Base-by-base conservation (phyloP, 2,888 invertebrate genomes). In the Hymenopus coronatus region DNA sequence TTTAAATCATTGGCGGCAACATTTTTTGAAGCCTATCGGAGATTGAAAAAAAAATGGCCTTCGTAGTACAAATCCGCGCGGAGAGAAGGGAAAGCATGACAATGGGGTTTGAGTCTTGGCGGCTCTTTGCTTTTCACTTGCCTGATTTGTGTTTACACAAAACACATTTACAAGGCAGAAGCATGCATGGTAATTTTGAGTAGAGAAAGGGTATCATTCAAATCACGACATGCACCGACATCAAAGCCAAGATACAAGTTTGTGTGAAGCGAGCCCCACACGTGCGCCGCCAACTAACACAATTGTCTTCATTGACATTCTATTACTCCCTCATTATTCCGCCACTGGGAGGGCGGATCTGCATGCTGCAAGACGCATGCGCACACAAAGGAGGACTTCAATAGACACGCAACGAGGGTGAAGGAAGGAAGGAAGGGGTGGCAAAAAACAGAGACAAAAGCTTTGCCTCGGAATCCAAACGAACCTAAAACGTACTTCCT, bases 261-360 rank as follows among this genome's bases (percentile, higher is more conserved):
- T 70, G 15, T 54, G 15, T 54, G 54, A 6, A 7, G 46, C 46
- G 46, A 70, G 54, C 14, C 54, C 54, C 1, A 70, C 87, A 82
- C 87, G 87, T 87, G 87, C 87, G 33, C 14, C 12, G 33, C 14
- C 28, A 30, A 25, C 88, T 89, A 89, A 89, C 86, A 54, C 86
- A 88, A 89, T 89, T 89, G 89, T 89, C 81, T 88, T 88, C 89
- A 88, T 88, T 89, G 88, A 88, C 88, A 88, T 89, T 88, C 89
- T 89, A 89, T 89, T 89, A 88, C 88, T 54, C 88, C 82, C 85
- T 88, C 89, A 89, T 89, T 88, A 89, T 89, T 89, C 89, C 54
- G 86, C 20, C 83, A 85, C 85, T 70, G 89, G 46, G 70, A 46
- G 83, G 40, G 3, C 14, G 14, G 46, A 46, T 46, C 46, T 46